Percentiles rank a stretch among this genome's conserved stretches.
phyloP scores from a whole-genome alignment of 1,140 invertebrate genomes.

The Holotrichia oblita region DNA sequence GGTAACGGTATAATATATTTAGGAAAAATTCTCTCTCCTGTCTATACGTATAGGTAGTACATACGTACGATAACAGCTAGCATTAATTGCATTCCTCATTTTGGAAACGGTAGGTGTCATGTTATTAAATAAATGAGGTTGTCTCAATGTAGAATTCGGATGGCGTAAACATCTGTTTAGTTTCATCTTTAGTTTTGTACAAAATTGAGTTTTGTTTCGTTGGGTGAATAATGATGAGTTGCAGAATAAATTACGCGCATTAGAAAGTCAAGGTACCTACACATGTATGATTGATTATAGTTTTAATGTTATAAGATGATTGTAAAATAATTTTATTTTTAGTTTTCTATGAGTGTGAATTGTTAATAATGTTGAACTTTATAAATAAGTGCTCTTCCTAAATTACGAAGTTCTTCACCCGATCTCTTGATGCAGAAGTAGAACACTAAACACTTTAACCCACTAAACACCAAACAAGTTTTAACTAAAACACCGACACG shows the following conservation, averaged over 20 bases:
- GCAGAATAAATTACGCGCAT: neutral
- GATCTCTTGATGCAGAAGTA: too few relatives aligned
- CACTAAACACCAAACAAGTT: too few relatives aligned
- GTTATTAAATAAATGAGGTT: slow-evolving; percentile 6
- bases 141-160: neutral
- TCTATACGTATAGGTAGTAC: neutral
- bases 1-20: neutral
- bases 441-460: too few relatives aligned
- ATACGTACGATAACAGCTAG: neutral
- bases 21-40: neutral
- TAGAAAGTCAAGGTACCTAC: neutral
- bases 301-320: neutral
- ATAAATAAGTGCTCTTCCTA: too few relatives aligned
- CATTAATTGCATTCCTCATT: neutral
- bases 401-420: too few relatives aligned
- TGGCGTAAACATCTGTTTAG: neutral
- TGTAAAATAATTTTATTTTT: too few relatives aligned
- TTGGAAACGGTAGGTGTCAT: neutral
- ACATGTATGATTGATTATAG: neutral
- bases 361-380: too few relatives aligned
- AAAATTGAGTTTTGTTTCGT: neutral
- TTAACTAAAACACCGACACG: too few relatives aligned
- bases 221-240: neutral
- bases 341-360: too few relatives aligned
- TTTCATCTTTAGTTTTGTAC: neutral